phyloP scores from a whole-genome alignment of 2,797 vertebrate genomes.

The Rhinichthys osculus region DNA sequence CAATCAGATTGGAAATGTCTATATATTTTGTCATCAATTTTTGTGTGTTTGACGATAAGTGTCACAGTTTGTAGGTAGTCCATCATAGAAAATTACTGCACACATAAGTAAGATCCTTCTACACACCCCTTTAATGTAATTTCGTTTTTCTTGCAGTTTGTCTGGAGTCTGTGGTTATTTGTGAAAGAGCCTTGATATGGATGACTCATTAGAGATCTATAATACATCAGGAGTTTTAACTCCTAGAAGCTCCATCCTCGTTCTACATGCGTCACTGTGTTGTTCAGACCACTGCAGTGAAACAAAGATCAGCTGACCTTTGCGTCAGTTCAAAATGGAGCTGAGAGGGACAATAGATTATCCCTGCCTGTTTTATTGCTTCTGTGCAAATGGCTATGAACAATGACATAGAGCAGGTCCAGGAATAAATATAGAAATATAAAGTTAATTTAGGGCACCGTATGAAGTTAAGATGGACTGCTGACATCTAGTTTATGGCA shows the following conservation, averaged over 20 bases:
- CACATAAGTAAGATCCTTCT: not conserved
- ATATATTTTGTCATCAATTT: not conserved
- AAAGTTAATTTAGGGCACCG: not conserved
- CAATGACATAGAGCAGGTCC: slow-evolving; percentile 27
- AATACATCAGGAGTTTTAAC: not conserved
- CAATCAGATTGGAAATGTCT: not conserved
- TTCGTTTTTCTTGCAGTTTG: too few species aligned
- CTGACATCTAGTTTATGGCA: not conserved
- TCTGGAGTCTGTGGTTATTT: not conserved
- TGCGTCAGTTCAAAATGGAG: slow-evolving; percentile 23
- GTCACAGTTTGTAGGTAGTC: not conserved
- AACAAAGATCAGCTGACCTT: slow-evolving; percentile 19
- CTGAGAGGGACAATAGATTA: slow-evolving; percentile 15
- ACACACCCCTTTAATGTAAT: not conserved
- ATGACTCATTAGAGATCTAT: not conserved
- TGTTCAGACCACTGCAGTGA: slow-evolving; percentile 7
- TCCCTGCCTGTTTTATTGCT: slow-evolving; percentile 23
- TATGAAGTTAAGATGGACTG: not conserved
- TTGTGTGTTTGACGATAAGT: not conserved
- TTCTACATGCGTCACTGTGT: not conserved
- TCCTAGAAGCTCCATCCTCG: not conserved
- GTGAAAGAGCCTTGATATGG: not conserved
- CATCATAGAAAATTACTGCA: not conserved
- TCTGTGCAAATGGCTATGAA: slow-evolving; percentile 37
- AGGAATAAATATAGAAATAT: slow-evolving; percentile 13